Evolutionary conservation across 2,113 vertebrate genomes (phyloP).

Genomic region (Chlamydotis undulata): DNA sequence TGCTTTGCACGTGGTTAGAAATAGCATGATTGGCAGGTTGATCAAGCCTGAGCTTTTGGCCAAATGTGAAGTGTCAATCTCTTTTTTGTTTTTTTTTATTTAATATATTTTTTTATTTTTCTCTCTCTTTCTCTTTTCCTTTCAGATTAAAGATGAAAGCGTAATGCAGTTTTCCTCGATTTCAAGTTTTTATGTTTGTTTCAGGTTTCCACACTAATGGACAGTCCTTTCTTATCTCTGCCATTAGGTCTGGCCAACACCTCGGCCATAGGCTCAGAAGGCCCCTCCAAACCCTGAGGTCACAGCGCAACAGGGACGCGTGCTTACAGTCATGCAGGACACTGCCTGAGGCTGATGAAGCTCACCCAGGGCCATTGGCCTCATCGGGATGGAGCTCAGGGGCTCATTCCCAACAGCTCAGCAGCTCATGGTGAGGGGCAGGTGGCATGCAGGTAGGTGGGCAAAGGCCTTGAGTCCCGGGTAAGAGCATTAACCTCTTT

Average conservation of each 20-base stretch:
- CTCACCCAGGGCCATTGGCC: fast-evolving
- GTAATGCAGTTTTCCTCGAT: background rate
- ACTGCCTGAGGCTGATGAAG: background rate
- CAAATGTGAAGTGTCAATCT: background rate
- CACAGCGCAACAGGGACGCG: fast-evolving
- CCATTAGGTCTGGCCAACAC: background rate
- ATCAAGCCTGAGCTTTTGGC: background rate
- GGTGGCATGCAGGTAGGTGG: background rate
- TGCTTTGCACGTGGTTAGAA: background rate
- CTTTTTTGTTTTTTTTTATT: background rate
- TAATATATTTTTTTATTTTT: too few relatives aligned
- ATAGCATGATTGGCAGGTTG: background rate
- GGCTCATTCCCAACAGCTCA: background rate
- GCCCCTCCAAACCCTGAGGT: background rate
- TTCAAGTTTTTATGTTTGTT: background rate
- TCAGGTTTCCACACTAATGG: background rate
- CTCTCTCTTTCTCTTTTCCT: background rate
- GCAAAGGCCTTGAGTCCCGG: background rate
- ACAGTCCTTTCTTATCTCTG: background rate
- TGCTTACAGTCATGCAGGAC: background rate
- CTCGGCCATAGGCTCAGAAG: background rate
- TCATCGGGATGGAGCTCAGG: fast-evolving
- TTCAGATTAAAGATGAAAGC: background rate
- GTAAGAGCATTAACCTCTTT: background rate
- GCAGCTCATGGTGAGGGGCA: background rate